These are phyloP conservation scores for Sandelia bainsii DNA, from an alignment of 2,797 vertebrate species.

Conservation along the genomic window DNA sequence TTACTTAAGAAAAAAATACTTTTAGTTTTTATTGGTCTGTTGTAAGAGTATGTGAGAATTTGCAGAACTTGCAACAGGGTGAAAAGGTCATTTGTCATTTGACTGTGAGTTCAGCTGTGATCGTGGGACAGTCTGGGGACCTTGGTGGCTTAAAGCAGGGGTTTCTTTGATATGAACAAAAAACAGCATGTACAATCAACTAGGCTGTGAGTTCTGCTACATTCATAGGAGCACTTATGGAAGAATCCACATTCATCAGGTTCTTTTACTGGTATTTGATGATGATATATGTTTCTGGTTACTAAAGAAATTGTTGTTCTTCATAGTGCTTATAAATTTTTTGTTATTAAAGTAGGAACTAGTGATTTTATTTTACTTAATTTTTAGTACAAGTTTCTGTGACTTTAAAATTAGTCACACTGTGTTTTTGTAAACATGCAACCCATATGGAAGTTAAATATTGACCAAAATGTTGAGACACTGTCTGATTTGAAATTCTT, in stretches of 20 bases:
- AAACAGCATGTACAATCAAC: not conserved
- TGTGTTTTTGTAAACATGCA: not conserved
- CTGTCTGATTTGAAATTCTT: no score
- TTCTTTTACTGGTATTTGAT: no score
- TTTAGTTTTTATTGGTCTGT: constrained; percentile 23
- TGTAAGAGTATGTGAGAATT: constrained; percentile 45
- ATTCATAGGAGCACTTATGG: no score
- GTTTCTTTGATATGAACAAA: not conserved
- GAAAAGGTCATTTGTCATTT: constrained; percentile 62
- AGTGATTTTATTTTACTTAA: no score
- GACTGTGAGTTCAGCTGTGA: constrained; percentile 40
- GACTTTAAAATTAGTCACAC: not conserved
- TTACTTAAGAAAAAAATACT: not conserved
- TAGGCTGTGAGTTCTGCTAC: no score
- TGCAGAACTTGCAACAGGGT: constrained; percentile 29
- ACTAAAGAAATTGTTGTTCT: no score
- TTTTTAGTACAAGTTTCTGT: not conserved
- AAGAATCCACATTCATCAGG: no score
- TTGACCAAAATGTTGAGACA: no score
- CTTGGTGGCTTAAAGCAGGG: not conserved
- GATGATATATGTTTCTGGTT: no score
- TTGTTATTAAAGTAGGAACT: not conserved
- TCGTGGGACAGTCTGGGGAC: constrained; percentile 9
- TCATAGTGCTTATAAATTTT: no score
- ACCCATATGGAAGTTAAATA: not conserved